Evolutionary conservation across 2,113 vertebrate genomes (phyloP), one percentile per base, ranked within the genome.

Genomic region (Rhea americana): DNA sequence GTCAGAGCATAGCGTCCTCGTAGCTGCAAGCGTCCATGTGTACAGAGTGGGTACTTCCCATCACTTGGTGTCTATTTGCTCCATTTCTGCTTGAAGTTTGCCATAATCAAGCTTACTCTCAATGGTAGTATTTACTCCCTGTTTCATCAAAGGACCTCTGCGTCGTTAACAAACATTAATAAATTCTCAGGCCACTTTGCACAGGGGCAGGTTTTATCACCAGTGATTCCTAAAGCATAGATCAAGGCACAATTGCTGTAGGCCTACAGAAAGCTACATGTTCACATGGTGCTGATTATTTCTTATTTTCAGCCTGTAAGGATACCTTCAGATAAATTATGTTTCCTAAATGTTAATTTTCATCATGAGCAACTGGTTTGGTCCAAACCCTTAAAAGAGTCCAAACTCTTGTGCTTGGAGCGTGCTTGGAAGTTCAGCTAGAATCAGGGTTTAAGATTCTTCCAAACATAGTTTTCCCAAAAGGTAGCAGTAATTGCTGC

Each of bases 101-200:
- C 62, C 32, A 0, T 5, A n/a, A 48, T n/a, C 53, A 3, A 0
- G 26, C 84, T 43, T 5, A 0, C 63, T 80, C 81, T 53, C 6
- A 0, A 0, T 0, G n/a, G 17, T 6, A 14, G 8, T 22, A 70
- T 25, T 65, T 43, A 37, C 59, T 62, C 50, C 59, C 21, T 1
- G 8, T 48, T 56, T 66, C 35, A 14, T 12, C 55, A 37, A 47
- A 67, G 13, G 30, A 67, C 6, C 30, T 18, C 51, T 71, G 56
- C 2, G 1, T 58, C 82, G 17, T 22, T 39, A 30, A 28, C 41
- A 62, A 26, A 25, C 8, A 6, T 14, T 0, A 16, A n/a, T 70
- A 11, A 70, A 39, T 53, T 30, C 56, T 59, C 59, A 68, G 7
- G 5, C 6, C 53, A n/a, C 41, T 35, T 41, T 66, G 32, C 15